A percentile compares a stretch with the other conserved stretches of the same genome.
phyloP scores from a whole-genome alignment of 2,888 invertebrate species.

The Polydesmus complanatus region DNA sequence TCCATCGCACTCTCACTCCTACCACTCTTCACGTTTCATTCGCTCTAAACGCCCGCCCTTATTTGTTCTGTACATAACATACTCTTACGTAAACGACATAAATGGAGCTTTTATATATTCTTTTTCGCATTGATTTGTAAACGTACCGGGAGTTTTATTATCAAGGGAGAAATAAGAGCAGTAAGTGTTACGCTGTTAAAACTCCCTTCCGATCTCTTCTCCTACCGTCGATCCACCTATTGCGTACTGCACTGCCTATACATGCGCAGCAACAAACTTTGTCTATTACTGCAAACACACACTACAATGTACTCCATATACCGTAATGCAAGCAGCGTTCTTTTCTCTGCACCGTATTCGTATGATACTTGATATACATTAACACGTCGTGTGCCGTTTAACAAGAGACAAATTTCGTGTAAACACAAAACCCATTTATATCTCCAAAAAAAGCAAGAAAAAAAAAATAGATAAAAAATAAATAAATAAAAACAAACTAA shows the following conservation, averaged over 20 bases:
- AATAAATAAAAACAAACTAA: background rate
- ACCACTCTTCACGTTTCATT: too few relatives aligned
- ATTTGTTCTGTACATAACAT: too few relatives aligned
- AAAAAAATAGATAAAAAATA: background rate
- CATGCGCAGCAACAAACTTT: background rate
- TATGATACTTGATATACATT: background rate
- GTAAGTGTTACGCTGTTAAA: background rate
- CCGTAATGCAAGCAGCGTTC: too few relatives aligned
- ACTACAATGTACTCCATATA: too few relatives aligned
- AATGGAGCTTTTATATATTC: background rate
- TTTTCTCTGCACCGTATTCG: too few relatives aligned
- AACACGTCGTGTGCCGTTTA: background rate
- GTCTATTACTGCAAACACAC: too few relatives aligned
- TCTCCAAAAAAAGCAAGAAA: background rate
- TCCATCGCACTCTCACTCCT: background rate
- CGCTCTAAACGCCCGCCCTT: too few relatives aligned
- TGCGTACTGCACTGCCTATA: background rate
- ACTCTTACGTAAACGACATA: background rate
- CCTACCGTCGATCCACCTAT: background rate
- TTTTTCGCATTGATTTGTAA: background rate
- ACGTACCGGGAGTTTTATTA: background rate
- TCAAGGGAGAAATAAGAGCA: background rate
- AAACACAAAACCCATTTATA: background rate
- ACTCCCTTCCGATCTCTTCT: background rate
- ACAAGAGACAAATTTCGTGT: background rate